A percentile compares a stretch with the other conserved stretches of the same genome.
Evolutionary conservation across 2,113 vertebrate genomes (phyloP).

Genomic region (Amphilophus citrinellus): DNA sequence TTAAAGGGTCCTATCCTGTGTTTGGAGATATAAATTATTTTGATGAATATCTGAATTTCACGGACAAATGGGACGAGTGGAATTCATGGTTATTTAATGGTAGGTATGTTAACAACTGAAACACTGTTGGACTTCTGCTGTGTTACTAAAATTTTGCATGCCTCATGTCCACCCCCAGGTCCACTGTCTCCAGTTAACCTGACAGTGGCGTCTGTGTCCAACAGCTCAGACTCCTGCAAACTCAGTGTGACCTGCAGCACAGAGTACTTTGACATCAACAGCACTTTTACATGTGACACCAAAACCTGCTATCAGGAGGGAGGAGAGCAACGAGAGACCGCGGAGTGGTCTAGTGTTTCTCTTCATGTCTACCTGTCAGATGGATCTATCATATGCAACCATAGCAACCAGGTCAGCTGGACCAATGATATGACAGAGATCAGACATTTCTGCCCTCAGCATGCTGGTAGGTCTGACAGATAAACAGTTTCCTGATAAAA

Average conservation of each 20-base stretch:
- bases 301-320: background rate
- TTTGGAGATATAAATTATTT: no score
- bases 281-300: background rate
- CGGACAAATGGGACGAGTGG: no score
- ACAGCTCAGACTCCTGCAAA: no score
- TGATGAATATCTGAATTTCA: no score
- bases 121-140: background rate
- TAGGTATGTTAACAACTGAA: background rate
- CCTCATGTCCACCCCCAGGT: background rate
- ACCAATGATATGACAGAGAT: background rate
- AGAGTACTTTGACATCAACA: background rate
- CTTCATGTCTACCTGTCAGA: background rate
- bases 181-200: background rate
- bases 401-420: background rate
- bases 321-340: background rate
- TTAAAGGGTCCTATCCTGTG: no score
- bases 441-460: background rate
- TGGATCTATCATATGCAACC: background rate
- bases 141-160: background rate
- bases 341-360: accelerated
- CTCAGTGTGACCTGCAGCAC: background rate
- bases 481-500: background rate
- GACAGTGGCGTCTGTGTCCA: background rate
- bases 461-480: background rate
- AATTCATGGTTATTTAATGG: no score